Conservation (phyloP, 2,113 vertebrate genomes). For the Ivindomyrus marchei region DNA sequence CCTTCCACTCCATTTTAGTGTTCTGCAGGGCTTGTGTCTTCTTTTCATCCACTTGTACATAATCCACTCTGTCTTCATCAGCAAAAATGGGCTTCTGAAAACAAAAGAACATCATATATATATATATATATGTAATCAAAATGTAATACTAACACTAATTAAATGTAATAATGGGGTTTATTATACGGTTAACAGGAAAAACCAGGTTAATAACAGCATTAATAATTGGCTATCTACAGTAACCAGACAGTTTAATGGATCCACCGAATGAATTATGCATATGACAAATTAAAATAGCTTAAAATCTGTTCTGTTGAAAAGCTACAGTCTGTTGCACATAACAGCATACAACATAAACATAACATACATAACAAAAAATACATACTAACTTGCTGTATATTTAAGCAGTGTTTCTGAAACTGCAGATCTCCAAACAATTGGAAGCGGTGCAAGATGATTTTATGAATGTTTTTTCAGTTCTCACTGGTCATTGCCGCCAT, state of each 20-base stretch:
- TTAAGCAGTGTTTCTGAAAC: background rate
- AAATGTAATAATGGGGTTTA: background rate
- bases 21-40: conserved; percentile 92
- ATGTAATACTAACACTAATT: background rate
- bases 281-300: background rate
- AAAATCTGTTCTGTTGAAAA: background rate
- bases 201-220: background rate
- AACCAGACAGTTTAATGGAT: background rate
- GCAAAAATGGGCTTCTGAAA: conserved; percentile 78
- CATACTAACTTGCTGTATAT: background rate
- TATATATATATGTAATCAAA: background rate
- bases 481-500: background rate
- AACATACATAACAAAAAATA: background rate
- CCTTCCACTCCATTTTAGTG: conserved; percentile 93
- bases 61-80: conserved; percentile 87
- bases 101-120: conserved; percentile 9
- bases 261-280: background rate
- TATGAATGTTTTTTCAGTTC: background rate
- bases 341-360: background rate
- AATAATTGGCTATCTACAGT: background rate
- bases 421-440: background rate
- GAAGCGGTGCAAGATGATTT: background rate
- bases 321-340: background rate
- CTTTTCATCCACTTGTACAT: conserved; percentile 91
- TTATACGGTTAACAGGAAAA: background rate